phyloP scores from a whole-genome alignment of 2,888 invertebrate genomes.

The Phyto melanocephala region DNA sequence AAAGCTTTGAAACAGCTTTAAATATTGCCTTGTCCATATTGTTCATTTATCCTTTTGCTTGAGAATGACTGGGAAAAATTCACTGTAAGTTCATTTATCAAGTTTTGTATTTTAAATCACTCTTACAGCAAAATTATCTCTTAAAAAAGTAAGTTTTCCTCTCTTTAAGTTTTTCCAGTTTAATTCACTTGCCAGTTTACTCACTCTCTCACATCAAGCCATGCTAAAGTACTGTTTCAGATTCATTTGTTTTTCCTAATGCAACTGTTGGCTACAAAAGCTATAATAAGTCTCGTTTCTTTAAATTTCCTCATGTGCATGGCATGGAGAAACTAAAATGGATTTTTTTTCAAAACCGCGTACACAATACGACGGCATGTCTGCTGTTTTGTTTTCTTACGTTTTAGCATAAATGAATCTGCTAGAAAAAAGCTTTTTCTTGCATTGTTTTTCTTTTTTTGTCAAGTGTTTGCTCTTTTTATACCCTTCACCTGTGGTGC shows the following conservation, averaged over 20 bases:
- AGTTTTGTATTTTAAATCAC: too few relatives aligned
- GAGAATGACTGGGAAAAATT: too few relatives aligned
- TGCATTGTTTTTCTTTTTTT: too few relatives aligned
- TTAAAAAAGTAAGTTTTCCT: too few relatives aligned
- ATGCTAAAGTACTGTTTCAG: constrained; percentile 26
- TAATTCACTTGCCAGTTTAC: neutral
- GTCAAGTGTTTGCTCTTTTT: too few relatives aligned
- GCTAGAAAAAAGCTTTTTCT: constrained; percentile 29
- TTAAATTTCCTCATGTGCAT: too few relatives aligned
- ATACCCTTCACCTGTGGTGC: too few relatives aligned
- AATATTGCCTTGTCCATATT: too few relatives aligned
- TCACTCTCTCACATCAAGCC: neutral
- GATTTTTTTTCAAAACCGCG: constrained; percentile 21
- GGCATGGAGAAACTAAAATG: neutral
- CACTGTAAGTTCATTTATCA: too few relatives aligned
- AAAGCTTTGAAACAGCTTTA: too few relatives aligned
- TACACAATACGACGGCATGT: constrained; percentile 13
- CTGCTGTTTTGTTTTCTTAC: neutral
- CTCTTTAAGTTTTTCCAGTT: neutral
- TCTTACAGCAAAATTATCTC: too few relatives aligned
- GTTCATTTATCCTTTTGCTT: too few relatives aligned
- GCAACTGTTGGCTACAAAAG: constrained; percentile 19
- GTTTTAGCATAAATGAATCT: neutral
- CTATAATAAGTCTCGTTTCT: neutral
- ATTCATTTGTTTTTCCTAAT: neutral